Conservation (phyloP, 1,140 invertebrate genomes). For the Lucilia cuprina region DNA sequence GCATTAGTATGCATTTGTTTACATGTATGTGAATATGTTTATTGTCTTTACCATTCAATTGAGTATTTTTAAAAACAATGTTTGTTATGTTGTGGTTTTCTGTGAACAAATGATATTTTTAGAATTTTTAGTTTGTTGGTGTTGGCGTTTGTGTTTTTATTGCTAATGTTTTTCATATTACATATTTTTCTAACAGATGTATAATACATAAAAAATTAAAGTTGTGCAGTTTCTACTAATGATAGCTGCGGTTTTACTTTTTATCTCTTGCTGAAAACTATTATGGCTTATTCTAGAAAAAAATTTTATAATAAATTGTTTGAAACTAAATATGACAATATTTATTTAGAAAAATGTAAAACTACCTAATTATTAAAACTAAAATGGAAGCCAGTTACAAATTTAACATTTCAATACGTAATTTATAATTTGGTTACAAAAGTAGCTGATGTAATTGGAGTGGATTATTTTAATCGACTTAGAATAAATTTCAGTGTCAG, state of each 20-base stretch:
- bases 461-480: too few relatives aligned
- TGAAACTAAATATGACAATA: not conserved
- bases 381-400: not conserved
- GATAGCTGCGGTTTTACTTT: conserved; percentile 29
- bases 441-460: too few relatives aligned
- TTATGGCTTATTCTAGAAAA: not conserved
- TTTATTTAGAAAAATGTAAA: too few relatives aligned
- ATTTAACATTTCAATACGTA: too few relatives aligned
- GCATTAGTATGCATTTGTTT: not conserved
- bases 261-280: conserved; percentile 24
- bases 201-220: not conserved
- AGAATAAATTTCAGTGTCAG: too few relatives aligned
- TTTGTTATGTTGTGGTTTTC: conserved; percentile 29
- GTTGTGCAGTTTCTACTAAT: conserved; percentile 6
- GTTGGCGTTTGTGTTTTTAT: not conserved
- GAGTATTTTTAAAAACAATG: conserved; percentile 32
- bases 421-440: too few relatives aligned
- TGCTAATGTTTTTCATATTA: not conserved
- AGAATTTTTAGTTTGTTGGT: conserved; percentile 10
- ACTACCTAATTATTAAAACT: not conserved
- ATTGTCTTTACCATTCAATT: not conserved
- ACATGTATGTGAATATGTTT: not conserved
- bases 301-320: not conserved
- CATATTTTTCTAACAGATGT: not conserved
- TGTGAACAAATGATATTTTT: conserved; percentile 28